Conservation (phyloP, 2,888 invertebrate genomes). For the Dexiosoma caninum region DNA sequence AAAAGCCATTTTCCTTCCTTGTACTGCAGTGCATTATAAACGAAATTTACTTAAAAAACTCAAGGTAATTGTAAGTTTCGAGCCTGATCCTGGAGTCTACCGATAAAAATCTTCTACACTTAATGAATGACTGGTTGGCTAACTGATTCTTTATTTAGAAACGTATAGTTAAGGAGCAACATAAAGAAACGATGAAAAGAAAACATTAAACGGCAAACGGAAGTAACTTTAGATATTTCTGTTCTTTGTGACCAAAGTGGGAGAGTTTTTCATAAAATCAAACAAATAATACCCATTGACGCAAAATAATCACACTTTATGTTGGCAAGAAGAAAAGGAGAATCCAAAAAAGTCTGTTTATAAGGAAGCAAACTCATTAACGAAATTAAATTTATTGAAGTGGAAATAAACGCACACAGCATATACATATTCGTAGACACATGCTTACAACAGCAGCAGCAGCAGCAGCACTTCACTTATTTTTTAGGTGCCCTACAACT, state of each 20-base stretch:
- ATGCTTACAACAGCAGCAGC: constrained; percentile 26
- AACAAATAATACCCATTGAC: background rate
- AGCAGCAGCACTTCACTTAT: constrained; percentile 35
- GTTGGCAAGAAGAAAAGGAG: background rate
- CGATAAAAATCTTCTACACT: constrained; percentile 20
- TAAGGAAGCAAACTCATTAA: constrained; percentile 71
- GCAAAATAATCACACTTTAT: background rate
- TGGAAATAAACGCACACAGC: constrained; percentile 58
- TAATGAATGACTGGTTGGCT: constrained; percentile 43
- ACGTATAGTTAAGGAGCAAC: background rate
- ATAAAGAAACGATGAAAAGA: constrained; percentile 2
- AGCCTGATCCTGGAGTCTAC: background rate
- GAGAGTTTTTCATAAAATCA: constrained; percentile 8
- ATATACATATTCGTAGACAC: no score
- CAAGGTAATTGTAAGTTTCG: no score
- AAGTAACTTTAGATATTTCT: constrained; percentile 40
- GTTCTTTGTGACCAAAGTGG: background rate
- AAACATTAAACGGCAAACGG: constrained; percentile 33
- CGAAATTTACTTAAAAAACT: constrained; percentile 6
- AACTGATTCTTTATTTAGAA: constrained; percentile 24
- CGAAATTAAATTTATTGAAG: constrained; percentile 75
- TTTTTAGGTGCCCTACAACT: background rate
- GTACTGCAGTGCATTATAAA: constrained; percentile 1
- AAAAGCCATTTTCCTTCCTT: no score
- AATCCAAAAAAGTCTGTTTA: constrained; percentile 38